Percentiles rank a stretch among this genome's conserved stretches.
These are phyloP conservation scores for Lysandra coridon DNA, from an alignment of 2,888 invertebrate genomes.

Conservation along the genomic window DNA sequence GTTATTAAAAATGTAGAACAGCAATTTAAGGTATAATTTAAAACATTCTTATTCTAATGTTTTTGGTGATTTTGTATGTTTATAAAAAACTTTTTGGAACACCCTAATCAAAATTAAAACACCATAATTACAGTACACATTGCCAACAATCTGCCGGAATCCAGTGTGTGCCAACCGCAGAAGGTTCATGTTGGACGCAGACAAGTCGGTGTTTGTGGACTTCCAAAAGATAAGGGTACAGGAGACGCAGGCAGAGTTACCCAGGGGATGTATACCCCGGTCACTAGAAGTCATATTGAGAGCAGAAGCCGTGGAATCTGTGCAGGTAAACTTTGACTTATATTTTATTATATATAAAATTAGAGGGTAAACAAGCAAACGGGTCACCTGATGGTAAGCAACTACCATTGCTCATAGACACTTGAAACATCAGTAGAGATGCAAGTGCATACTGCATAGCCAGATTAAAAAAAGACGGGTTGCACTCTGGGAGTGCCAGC, in stretches of 20 bases:
- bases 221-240: conserved; percentile 99
- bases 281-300: conserved; percentile 96
- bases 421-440: too few relatives aligned
- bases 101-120: neutral
- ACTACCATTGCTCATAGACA: too few relatives aligned
- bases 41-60: neutral
- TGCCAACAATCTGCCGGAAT: conserved; percentile 97
- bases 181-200: conserved; percentile 94
- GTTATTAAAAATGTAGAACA: conserved; percentile 97
- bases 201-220: conserved; percentile 97
- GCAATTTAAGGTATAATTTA: conserved; percentile 92
- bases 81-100: neutral
- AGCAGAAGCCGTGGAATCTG: conserved; percentile 97
- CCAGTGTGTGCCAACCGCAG: conserved; percentile 96
- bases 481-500: too few relatives aligned
- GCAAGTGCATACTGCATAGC: too few relatives aligned
- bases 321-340: conserved; percentile 83
- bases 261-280: conserved; percentile 97
- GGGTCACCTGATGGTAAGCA: too few relatives aligned
- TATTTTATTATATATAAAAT: neutral
- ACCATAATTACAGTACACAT: conserved; percentile 84
- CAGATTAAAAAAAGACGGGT: too few relatives aligned
- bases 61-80: too few relatives aligned
- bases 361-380: too few relatives aligned
- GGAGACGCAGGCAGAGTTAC: conserved; percentile 98